Evolutionary conservation across 1,140 invertebrate species (phyloP), one percentile per base, ranked within the genome.

Genomic region (Lepeophtheirus salmonis): DNA sequence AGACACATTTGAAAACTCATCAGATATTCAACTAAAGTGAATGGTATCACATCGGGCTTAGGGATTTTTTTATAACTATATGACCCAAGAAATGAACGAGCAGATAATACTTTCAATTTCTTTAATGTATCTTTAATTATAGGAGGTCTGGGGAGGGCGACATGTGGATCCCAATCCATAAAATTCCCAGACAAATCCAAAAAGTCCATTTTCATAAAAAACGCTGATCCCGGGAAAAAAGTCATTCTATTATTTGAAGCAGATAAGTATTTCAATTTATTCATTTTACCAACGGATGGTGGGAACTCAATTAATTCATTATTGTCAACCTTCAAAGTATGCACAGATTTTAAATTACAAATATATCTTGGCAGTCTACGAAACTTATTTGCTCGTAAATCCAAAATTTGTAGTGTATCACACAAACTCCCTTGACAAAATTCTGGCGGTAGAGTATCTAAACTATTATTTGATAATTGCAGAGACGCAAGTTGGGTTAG

Each of bases 171-270:
- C 30, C 30, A 41, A n/a, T 41, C 30, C 30, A 41, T 41, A n/a
- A 41, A 41, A 20, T 54, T 54, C 16, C 52, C 52, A 2, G 2
- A 20, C 10, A 54, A 21, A 13, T 54, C 52, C 2, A 54, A 24
- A 54, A 24, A 54, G 52, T 54, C 52, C 52, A 54, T 21, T 23
- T 54, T 20, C 17, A 21, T 54, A 17, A 21, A 54, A 24, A 54
- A 24, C 17, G 23, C 23, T n/a, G 52, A 21, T 20, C 52, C 52
- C n/a, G 52, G 52, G 2, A 54, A 20, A 13, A 21, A 54, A 16
- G 20, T 23, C 18, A 54, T 20, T 3, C 23, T 14, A 13, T 54
- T 54, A 20, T 54, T 54, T 14, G 52, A 20, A 14, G 52, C 52
- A 21, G 20, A 21, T 1, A 54, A 20, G n/a, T 21, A n/a, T 54